Conservation (phyloP, 1,140 invertebrate genomes). For the Aphis gossypii region DNA sequence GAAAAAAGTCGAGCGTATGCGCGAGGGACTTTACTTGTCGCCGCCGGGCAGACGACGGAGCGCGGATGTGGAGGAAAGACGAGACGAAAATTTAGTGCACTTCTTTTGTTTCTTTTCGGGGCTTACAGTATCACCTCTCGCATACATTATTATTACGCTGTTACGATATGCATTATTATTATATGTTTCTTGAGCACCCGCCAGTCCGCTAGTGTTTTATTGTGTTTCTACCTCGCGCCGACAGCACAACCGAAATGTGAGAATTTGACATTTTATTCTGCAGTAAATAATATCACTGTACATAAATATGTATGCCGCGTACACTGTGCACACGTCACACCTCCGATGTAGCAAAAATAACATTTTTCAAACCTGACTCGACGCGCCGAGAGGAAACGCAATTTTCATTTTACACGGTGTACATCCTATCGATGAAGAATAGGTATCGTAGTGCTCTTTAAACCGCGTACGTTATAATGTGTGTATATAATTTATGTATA, state of each 20-base stretch:
- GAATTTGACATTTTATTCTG: conserved; percentile 13
- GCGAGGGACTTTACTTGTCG: not conserved
- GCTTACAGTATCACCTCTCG: not conserved
- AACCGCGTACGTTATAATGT: not conserved
- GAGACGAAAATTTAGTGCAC: conserved; percentile 14
- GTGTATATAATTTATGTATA: not conserved
- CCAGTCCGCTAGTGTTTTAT: not conserved
- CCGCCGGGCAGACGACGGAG: not conserved
- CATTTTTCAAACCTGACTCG: not conserved
- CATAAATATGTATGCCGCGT: not conserved
- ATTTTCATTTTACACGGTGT: not conserved
- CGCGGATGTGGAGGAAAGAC: not conserved
- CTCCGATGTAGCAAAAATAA: not conserved
- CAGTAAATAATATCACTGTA: conserved; percentile 6
- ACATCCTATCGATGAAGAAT: not conserved
- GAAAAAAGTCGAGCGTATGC: not conserved
- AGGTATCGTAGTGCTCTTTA: too few species aligned
- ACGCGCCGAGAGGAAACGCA: not conserved
- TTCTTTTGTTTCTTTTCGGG: conserved; percentile 6
- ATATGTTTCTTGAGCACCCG: not conserved
- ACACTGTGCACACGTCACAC: not conserved
- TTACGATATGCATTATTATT: not conserved
- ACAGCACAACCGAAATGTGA: conserved; percentile 2
- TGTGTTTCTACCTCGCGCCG: not conserved
- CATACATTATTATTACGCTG: conserved; percentile 12